Evolutionary conservation across 1,140 invertebrate genomes (phyloP).

Genomic region (Drosophila nigromelanica): DNA sequence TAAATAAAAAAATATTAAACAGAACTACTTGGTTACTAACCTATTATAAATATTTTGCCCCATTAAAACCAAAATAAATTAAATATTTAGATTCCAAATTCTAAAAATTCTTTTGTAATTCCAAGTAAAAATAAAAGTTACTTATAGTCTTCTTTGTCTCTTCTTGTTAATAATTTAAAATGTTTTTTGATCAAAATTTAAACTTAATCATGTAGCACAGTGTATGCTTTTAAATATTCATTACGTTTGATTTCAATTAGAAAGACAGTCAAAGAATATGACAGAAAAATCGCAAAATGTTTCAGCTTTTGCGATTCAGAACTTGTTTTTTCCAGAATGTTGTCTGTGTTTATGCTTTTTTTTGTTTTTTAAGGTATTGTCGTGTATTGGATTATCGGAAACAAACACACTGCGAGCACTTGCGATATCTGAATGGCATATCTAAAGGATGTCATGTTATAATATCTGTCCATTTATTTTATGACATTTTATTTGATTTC

Average conservation of each 20-base stretch:
- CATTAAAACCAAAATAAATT: too few relatives aligned
- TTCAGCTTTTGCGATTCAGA: constrained; percentile 61
- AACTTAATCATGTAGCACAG: constrained; percentile 31
- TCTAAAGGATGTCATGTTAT: constrained; percentile 73
- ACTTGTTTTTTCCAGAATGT: constrained; percentile 57
- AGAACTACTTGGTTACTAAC: too few relatives aligned
- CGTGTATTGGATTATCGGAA: constrained; percentile 52
- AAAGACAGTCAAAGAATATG: constrained; percentile 50
- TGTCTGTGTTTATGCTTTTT: not conserved
- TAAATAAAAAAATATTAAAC: not conserved
- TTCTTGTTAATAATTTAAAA: too few relatives aligned
- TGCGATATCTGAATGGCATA: constrained; percentile 55
- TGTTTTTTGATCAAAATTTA: not conserved
- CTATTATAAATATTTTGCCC: too few relatives aligned
- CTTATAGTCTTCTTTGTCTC: too few relatives aligned
- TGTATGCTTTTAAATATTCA: constrained; percentile 54
- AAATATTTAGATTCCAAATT: too few relatives aligned
- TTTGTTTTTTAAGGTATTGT: constrained; percentile 26
- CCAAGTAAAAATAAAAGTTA: too few relatives aligned
- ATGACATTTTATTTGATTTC: constrained; percentile 69
- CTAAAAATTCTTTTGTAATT: too few relatives aligned
- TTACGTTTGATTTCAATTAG: constrained; percentile 38
- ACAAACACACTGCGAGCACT: constrained; percentile 40
- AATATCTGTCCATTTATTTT: constrained; percentile 60
- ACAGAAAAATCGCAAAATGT: constrained; percentile 58